Evolutionary conservation across 53 echinoderm and acorn worm species (phyloP).

Genomic region (Henricia sp.): DNA sequence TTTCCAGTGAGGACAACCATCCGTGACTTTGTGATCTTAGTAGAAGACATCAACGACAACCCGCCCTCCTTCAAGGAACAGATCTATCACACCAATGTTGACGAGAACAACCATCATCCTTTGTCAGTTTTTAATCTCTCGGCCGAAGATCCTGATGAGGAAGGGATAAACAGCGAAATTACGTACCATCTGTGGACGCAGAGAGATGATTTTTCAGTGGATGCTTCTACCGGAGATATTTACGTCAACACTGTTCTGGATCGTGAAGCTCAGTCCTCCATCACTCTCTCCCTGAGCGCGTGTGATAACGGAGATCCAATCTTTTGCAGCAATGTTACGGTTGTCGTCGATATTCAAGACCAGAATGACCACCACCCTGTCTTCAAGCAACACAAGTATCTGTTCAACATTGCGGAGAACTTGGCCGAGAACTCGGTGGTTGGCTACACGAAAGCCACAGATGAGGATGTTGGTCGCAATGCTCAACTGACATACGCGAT

Average conservation of each 20-base stretch:
- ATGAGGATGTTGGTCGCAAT: conserved; percentile 76
- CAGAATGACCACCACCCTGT: conserved; percentile 86
- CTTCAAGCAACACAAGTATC: conserved; percentile 68
- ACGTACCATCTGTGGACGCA: conserved; percentile 71
- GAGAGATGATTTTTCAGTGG: conserved; percentile 71
- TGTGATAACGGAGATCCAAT: conserved; percentile 82
- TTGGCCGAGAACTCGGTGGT: conserved; percentile 62
- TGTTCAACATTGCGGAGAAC: conserved; percentile 77
- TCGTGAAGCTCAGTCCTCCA: conserved; percentile 66
- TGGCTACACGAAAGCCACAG: conserved; percentile 79
- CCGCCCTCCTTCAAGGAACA: conserved; percentile 70
- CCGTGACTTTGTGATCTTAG: conserved; percentile 59
- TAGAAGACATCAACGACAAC: conserved; percentile 93
- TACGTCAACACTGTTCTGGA: conserved; percentile 70
- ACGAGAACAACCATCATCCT: conserved; percentile 80
- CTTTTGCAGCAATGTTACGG: conserved; percentile 71
- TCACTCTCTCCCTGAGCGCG: conserved; percentile 67
- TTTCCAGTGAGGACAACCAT: conserved; percentile 62
- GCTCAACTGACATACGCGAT: conserved; percentile 78
- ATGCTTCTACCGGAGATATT: conserved; percentile 70
- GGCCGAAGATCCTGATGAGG: conserved; percentile 82
- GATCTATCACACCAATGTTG: conserved; percentile 69
- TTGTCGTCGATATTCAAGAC: conserved; percentile 76
- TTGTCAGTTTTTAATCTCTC: conserved; percentile 65
- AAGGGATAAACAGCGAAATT: conserved; percentile 75